A percentile compares a stretch with the other conserved stretches of the same genome.
These are phyloP conservation scores for Pygmarrhopalites habei DNA, from an alignment of 1,140 invertebrate genomes.

Conservation along the genomic window DNA sequence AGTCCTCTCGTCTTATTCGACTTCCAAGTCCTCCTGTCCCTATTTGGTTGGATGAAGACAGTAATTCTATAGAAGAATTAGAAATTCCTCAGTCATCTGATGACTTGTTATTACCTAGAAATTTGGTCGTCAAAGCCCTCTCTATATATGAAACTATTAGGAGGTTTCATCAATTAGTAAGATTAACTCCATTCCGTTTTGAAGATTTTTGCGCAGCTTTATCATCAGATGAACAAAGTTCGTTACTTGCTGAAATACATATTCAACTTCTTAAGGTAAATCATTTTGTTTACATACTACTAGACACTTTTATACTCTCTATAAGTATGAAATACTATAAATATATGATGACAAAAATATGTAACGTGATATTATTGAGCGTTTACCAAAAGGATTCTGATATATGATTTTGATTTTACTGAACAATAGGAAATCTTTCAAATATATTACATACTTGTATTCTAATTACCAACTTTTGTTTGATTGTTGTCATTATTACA, in stretches of 20 bases:
- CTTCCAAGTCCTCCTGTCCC: slow-evolving; percentile 73
- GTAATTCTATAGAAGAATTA: slow-evolving; percentile 59
- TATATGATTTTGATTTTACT: background rate
- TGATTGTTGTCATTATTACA: background rate
- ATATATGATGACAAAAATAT: too few species aligned
- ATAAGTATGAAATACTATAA: too few species aligned
- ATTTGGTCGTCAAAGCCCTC: slow-evolving; percentile 68
- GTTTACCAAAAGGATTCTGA: too few species aligned
- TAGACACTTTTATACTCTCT: background rate
- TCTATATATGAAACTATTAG: slow-evolving; percentile 89
- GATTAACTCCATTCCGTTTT: slow-evolving; percentile 86
- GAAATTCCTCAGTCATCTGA: slow-evolving; percentile 79
- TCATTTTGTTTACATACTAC: background rate
- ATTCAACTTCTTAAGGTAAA: slow-evolving; percentile 70
- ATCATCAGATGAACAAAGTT: slow-evolving; percentile 83
- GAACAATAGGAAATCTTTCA: background rate
- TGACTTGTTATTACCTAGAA: slow-evolving; percentile 73
- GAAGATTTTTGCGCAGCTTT: slow-evolving; percentile 93
- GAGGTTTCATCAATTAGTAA: slow-evolving; percentile 79
- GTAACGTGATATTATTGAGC: too few species aligned
- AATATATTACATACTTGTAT: background rate
- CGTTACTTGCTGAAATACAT: slow-evolving; percentile 83
- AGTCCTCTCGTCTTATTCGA: slow-evolving; percentile 46
- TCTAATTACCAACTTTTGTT: background rate
- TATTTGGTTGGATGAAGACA: slow-evolving; percentile 68